Evolutionary conservation across 2,797 vertebrate genomes (phyloP), one percentile per base, ranked within the genome.

Genomic region (Leuciscus waleckii): DNA sequence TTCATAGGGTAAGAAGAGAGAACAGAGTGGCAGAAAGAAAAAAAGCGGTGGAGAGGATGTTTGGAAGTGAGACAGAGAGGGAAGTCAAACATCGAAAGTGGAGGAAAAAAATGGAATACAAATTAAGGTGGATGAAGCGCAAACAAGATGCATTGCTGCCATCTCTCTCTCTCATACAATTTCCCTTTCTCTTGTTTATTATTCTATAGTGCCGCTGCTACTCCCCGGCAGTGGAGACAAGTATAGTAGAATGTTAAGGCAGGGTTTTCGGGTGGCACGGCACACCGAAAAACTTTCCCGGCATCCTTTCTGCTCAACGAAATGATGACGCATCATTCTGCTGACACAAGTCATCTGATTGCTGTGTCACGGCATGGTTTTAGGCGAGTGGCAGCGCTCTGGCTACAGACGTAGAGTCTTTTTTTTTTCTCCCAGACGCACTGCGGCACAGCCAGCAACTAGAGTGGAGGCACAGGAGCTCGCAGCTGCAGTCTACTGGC

Each of bases 291-390:
- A 88, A 89, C 85, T 88, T 49, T 86, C 88, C 86, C 86, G 77
- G 86, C 79, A 86, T 91, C 83, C 86, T 41, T 81, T 86, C 73
- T 43, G 75, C 89, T 92, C 84, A 49, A 61, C 92, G 16, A 86
- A 93, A 93, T 90, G 90, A 79, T 90, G 90, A 95, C 95, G 92
- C 94, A 93, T 91, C 82, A 92, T 95, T 94, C 90, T 92, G 94
- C 95, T 94, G 93, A 94, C 94, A 93, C 90, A 71, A 94, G 95
- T 96, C 96, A 95, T 96, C 96, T 96, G 96, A 96, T 95, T 95
- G 95, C 95, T 91, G 94, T 95, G 96, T 96, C 96, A 95, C 91
- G 92, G 93, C 94, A 94, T 93, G 93, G 81, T 87, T 87, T 87
- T 90, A 87, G 79, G 76, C 83, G 79, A 86, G 89, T 86, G 89